Evolutionary conservation across 2,888 invertebrate species (phyloP), one percentile per base, ranked within the genome.

Genomic region (Scrobipalpa atriplicella): DNA sequence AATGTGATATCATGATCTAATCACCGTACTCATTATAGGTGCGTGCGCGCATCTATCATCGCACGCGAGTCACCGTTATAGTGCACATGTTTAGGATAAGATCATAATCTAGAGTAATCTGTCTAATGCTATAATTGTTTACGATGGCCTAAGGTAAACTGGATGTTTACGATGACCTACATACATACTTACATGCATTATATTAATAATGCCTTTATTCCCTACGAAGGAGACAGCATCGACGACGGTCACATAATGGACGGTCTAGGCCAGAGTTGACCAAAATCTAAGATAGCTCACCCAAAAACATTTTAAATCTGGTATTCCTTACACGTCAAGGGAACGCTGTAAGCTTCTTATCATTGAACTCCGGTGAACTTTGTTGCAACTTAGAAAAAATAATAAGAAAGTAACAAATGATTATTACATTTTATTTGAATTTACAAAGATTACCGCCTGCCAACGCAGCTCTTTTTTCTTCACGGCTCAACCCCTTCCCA

Each of bases 31-130:
- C 51, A 52, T 63, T 63, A 63, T 21, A 36, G 9, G n/a, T 51
- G 63, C 63, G 21, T 11, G 19, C 16, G 52, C 63, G 63, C 63
- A 63, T 63, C 63, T 63, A 63, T 63, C 63, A 63, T n/a, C 63
- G 18, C 21, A 58, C 16, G 10, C 38, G 38, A 13, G 36, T 38
- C 58, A 58, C 58, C 58, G 61, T 41, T 61, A 61, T 36, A 60
- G 8, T 29, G 60, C 38, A 38, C 60, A 60, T 60, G 60, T 36
- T 36, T 62, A 19, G 10, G 21, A 18, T 19, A 43, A 41, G 18
- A 36, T 21, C 52, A 2, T 18, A 5, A 52, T 18, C 18, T 18
- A 6, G 18, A 16, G 18, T 52, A 9, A 52, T 18, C 16, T 16
- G 7, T 18, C 29, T 29, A 29, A 43, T 13, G 43, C 13, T 43